Conservation (phyloP, 2,888 invertebrate species). For the Salticus scenicus region DNA sequence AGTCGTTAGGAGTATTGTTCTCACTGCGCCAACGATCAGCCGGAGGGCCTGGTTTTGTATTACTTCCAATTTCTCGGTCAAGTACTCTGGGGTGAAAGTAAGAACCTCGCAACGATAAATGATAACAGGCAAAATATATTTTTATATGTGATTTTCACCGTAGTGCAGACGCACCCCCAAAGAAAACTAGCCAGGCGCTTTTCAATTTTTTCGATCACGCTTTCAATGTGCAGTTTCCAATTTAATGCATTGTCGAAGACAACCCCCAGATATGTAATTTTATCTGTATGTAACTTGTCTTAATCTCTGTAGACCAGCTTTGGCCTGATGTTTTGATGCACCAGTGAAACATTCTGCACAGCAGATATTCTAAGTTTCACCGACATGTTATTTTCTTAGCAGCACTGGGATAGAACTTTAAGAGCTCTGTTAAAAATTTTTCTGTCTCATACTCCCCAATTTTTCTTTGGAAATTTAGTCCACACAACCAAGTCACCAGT, state of each 20-base stretch:
- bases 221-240: constrained; percentile 20
- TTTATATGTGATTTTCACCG: too few species aligned
- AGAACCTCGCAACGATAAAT: too few species aligned
- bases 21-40: background rate
- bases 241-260: constrained; percentile 18
- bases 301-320: background rate
- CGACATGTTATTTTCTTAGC: background rate
- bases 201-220: background rate
- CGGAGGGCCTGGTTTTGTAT: background rate
- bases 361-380: background rate
- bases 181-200: too few species aligned
- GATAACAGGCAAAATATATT: too few species aligned
- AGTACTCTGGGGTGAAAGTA: too few species aligned
- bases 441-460: too few species aligned
- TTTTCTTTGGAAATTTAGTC: too few species aligned
- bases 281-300: background rate
- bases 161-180: too few species aligned
- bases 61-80: too few species aligned
- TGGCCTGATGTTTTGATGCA: constrained; percentile 1
- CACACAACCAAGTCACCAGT: too few species aligned
- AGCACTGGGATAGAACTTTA: too few species aligned
- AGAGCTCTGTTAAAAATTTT: too few species aligned
- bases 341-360: constrained; percentile 9
- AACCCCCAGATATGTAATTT: constrained; percentile 22
- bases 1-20: constrained; percentile 14